phyloP scores from a whole-genome alignment of 2,113 vertebrate genomes.

The Phylloscopus trochilus region DNA sequence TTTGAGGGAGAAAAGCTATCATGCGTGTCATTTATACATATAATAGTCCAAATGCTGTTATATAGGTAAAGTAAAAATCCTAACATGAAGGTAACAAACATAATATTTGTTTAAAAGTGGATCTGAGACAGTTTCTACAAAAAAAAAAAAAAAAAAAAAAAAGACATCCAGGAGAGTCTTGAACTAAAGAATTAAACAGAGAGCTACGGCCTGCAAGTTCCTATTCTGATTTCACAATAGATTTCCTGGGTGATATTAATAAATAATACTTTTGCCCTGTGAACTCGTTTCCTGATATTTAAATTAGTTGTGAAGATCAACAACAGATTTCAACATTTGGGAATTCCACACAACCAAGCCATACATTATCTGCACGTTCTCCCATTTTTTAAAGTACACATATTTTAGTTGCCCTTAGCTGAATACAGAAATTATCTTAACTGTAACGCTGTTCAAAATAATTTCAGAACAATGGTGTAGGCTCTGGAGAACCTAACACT shows the following conservation, averaged over 20 bases:
- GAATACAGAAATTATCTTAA: background rate
- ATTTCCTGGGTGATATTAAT: background rate
- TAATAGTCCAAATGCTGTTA: background rate
- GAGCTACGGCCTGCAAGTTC: background rate
- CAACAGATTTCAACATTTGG: background rate
- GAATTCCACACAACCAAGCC: background rate
- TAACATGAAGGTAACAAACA: background rate
- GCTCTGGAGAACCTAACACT: background rate
- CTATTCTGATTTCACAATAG: background rate
- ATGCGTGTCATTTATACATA: background rate
- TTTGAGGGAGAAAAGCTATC: background rate
- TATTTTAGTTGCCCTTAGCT: background rate
- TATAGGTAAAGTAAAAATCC: background rate
- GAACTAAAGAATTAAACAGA: background rate
- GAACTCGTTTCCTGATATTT: background rate
- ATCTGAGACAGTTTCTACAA: background rate
- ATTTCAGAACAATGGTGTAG: background rate
- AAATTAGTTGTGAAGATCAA: background rate
- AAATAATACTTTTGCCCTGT: background rate
- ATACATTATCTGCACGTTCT: background rate
- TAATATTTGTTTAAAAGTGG: background rate
- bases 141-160: background rate
- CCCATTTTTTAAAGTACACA: rapidly evolving
- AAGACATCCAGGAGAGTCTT: background rate
- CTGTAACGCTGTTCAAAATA: background rate